A percentile compares a stretch with the other conserved stretches of the same genome.
Evolutionary conservation across 1,140 invertebrate species (phyloP).

Genomic region (Lysiphlebus fabarum): DNA sequence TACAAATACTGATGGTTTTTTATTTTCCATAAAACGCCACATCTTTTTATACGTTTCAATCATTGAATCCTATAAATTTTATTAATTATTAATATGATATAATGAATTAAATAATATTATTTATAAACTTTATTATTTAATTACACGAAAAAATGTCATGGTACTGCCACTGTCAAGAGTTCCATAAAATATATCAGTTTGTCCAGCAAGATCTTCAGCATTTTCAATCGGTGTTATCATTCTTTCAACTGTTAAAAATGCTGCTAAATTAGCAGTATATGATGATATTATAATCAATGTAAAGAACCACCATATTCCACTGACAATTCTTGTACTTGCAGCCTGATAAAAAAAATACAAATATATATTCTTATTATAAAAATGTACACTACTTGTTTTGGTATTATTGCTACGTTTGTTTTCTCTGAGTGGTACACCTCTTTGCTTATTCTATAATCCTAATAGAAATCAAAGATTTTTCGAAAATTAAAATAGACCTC

Average conservation of each 20-base stretch:
- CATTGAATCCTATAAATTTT: conserved; percentile 66
- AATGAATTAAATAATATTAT: not conserved
- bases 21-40: conserved; percentile 81
- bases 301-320: conserved; percentile 87
- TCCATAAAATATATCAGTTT: conserved; percentile 80
- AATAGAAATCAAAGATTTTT: too few relatives aligned
- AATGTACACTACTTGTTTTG: too few relatives aligned
- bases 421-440: too few relatives aligned
- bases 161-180: conserved; percentile 76
- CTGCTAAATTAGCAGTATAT: conserved; percentile 85
- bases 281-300: conserved; percentile 85
- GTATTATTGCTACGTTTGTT: too few relatives aligned
- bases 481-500: too few relatives aligned
- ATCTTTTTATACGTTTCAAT: conserved; percentile 83
- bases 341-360: conserved; percentile 49
- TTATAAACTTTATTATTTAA: conserved; percentile 10
- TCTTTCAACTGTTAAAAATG: conserved; percentile 81
- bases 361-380: too few relatives aligned
- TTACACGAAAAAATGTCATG: conserved; percentile 77
- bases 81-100: not conserved
- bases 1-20: conserved; percentile 71
- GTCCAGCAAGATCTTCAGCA: conserved; percentile 78
- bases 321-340: conserved; percentile 71
- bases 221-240: conserved; percentile 85
- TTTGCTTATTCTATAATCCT: too few relatives aligned